These are phyloP conservation scores for Strix occidentalis DNA, from an alignment of 2,797 vertebrate species.

Conservation along the genomic window DNA sequence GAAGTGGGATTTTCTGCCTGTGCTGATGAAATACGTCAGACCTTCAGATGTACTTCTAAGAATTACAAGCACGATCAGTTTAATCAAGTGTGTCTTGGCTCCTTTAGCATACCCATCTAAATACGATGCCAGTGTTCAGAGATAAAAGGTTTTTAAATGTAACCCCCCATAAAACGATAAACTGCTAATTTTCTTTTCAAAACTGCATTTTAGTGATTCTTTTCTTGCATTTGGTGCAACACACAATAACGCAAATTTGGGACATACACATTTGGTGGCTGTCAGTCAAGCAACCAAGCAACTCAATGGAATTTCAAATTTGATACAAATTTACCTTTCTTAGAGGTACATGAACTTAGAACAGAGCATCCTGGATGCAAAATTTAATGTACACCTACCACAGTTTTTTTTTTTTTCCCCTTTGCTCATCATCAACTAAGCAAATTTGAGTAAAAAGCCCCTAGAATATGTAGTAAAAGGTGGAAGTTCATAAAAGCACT, in stretches of 20 bases:
- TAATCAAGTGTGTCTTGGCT: not conserved
- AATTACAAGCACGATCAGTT: slow-evolving; percentile 11
- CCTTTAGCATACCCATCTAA: slow-evolving; percentile 1
- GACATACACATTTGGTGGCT: not conserved
- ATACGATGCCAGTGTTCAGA: not conserved
- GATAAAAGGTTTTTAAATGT: slow-evolving; percentile 22
- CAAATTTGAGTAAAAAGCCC: not conserved
- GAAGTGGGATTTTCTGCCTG: slow-evolving; percentile 27
- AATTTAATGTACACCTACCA: accelerated
- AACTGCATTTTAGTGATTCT: not conserved
- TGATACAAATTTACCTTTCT: not conserved
- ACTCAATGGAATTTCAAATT: not conserved
- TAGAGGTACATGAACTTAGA: not conserved
- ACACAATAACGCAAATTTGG: not conserved
- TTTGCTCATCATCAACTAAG: not conserved
- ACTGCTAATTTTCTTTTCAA: not conserved
- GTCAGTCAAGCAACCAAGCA: not conserved
- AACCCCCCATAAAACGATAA: not conserved
- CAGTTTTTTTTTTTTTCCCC: no score
- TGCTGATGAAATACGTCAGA: slow-evolving; percentile 15
- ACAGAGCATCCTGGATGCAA: not conserved
- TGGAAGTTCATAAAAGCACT: not conserved
- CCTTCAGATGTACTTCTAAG: not conserved
- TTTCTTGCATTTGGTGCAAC: not conserved
- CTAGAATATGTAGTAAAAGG: accelerated